Evolutionary conservation across 1,140 invertebrate species (phyloP).

Genomic region (Geopemphigus sp.): DNA sequence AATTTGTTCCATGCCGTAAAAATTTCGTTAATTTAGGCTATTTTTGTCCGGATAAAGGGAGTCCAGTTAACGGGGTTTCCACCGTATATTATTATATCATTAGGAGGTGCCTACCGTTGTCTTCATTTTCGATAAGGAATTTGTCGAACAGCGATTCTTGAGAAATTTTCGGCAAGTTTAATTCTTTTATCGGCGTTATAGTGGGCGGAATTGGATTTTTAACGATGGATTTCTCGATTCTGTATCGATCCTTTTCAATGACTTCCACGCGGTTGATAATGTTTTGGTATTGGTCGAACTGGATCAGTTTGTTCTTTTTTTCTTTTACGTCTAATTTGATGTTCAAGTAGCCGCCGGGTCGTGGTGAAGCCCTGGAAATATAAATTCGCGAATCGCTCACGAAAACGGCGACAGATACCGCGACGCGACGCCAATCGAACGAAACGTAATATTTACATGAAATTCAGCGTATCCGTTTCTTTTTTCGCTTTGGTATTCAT

Average conservation of each 20-base stretch:
- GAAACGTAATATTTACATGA: no score
- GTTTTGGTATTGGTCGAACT: slow-evolving; percentile 4
- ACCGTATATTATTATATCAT: not conserved
- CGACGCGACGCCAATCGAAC: no score
- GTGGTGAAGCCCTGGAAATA: no score
- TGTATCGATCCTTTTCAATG: slow-evolving; percentile 27
- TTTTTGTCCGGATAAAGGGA: no score
- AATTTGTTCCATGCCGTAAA: no score
- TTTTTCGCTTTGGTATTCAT: no score
- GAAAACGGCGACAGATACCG: no score
- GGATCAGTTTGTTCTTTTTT: not conserved
- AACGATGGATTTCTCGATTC: not conserved
- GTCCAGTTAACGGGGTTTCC: no score
- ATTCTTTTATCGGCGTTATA: slow-evolving; percentile 12
- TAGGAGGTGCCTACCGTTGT: slow-evolving; percentile 1
- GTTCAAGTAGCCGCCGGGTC: slow-evolving; percentile 1
- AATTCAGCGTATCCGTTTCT: no score
- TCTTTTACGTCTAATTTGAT: slow-evolving; percentile 22
- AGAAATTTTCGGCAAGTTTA: slow-evolving; percentile 42
- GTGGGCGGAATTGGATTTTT: slow-evolving; percentile 7
- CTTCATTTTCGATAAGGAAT: slow-evolving; percentile 32
- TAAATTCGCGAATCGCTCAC: no score
- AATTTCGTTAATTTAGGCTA: no score
- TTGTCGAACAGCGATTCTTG: slow-evolving; percentile 40
- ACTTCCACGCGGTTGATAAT: slow-evolving; percentile 13